Evolutionary conservation across 2,113 vertebrate genomes (phyloP).

Genomic region (Clinocottus analis): DNA sequence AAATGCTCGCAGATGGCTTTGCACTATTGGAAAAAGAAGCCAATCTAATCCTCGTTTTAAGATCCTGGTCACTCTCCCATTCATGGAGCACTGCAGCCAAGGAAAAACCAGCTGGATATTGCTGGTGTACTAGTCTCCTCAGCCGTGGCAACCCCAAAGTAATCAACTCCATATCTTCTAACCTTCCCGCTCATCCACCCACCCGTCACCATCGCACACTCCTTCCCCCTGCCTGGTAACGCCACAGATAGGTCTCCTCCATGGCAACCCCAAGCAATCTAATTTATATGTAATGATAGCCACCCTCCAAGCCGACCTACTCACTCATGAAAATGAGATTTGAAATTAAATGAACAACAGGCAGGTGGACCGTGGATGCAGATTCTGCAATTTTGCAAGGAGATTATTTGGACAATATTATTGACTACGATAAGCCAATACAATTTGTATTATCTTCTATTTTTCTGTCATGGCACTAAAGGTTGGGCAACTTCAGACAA

Average conservation of each 20-base stretch:
- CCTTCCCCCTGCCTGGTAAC: slow-evolving; percentile 57
- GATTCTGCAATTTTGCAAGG: slow-evolving; percentile 9
- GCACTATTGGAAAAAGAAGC: slow-evolving; percentile 61
- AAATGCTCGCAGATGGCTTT: slow-evolving; percentile 56
- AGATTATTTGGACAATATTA: slow-evolving; percentile 23
- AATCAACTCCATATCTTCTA: slow-evolving; percentile 79
- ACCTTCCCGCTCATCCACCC: slow-evolving; percentile 71
- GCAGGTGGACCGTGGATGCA: slow-evolving; percentile 46
- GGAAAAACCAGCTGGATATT: slow-evolving; percentile 64
- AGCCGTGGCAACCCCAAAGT: slow-evolving; percentile 74
- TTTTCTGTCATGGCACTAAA: neutral
- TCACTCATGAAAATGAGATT: slow-evolving; percentile 62
- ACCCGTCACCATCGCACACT: slow-evolving; percentile 53
- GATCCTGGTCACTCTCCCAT: slow-evolving; percentile 52
- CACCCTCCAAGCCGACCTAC: slow-evolving; percentile 40
- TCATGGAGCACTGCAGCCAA: slow-evolving; percentile 46
- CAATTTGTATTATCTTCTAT: neutral
- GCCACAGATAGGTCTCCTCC: slow-evolving; percentile 60
- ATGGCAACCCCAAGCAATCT: slow-evolving; percentile 67
- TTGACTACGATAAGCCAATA: neutral
- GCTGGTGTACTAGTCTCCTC: slow-evolving; percentile 61
- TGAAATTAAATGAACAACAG: slow-evolving; percentile 60
- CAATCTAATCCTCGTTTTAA: slow-evolving; percentile 60
- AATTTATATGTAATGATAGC: slow-evolving; percentile 74
- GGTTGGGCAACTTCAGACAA: neutral